phyloP scores from a whole-genome alignment of 2,797 vertebrate genomes.

The Chaetophractus vellerosus region DNA sequence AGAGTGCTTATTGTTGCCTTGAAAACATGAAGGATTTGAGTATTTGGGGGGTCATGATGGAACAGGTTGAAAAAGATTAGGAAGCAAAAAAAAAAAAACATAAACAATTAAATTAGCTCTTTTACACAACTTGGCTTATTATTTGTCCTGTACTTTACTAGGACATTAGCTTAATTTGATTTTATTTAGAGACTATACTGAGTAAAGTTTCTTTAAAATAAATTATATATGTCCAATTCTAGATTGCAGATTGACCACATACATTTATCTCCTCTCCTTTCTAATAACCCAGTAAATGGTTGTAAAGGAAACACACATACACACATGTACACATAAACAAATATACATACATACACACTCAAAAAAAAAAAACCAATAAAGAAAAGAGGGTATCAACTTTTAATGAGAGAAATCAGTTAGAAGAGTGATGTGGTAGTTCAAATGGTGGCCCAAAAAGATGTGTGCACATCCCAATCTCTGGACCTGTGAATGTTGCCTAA shows the following conservation, averaged over 20 bases:
- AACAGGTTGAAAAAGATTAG: slow-evolving; percentile 39
- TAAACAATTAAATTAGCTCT: not conserved
- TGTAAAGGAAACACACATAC: not conserved
- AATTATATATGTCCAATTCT: not conserved
- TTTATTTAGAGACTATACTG: slow-evolving; percentile 34
- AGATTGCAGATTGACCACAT: not conserved
- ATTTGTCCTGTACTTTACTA: not conserved
- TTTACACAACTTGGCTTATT: slow-evolving; percentile 28
- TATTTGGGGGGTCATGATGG: not conserved
- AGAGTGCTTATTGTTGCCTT: not conserved
- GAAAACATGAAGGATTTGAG: slow-evolving; percentile 37
- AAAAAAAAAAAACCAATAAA: not conserved
- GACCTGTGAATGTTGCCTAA: not conserved
- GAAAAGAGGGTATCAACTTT: not conserved
- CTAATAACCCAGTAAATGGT: slow-evolving; percentile 2
- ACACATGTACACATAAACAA: not conserved
- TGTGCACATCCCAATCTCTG: not conserved
- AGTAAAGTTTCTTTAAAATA: slow-evolving; percentile 2
- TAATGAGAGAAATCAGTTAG: not conserved
- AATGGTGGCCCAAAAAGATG: not conserved
- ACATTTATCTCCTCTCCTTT: slow-evolving; percentile 2
- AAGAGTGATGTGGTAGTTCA: not conserved
- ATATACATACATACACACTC: not conserved
- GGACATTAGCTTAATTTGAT: slow-evolving; percentile 43
- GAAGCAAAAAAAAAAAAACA: not conserved